Percentiles rank a stretch among this genome's conserved stretches.
These are phyloP conservation scores for Burhinus oedicnemus DNA, from an alignment of 2,113 vertebrate species.

Conservation along the genomic window DNA sequence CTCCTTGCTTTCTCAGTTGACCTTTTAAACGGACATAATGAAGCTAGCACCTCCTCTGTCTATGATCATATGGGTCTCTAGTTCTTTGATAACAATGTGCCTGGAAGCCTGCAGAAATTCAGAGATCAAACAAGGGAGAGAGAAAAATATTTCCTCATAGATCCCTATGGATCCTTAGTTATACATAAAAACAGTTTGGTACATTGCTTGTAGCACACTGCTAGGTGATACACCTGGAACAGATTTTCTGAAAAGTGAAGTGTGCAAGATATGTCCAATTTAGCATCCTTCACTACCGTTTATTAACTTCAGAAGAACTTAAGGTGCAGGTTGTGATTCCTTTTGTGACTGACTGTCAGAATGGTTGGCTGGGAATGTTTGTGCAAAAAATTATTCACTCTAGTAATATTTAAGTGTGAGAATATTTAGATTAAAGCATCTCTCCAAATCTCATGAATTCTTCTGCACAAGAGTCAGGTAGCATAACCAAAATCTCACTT, in stretches of 20 bases:
- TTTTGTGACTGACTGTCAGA: neutral
- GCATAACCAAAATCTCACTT: neutral
- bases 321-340: neutral
- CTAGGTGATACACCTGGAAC: neutral
- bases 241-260: neutral
- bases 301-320: neutral
- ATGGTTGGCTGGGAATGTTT: neutral
- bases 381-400: neutral
- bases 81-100: constrained; percentile 10
- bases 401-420: neutral
- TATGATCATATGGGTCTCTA: neutral
- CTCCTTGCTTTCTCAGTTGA: neutral
- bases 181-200: neutral
- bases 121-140: neutral
- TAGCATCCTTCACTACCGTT: neutral
- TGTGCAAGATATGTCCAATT: neutral
- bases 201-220: neutral
- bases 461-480: neutral
- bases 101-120: constrained; percentile 17
- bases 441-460: neutral
- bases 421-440: neutral
- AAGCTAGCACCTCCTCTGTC: neutral
- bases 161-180: neutral
- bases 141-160: neutral
- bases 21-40: neutral